Base-by-base conservation (phyloP, 2,797 vertebrate genomes). In the Merluccius polli region DNA sequence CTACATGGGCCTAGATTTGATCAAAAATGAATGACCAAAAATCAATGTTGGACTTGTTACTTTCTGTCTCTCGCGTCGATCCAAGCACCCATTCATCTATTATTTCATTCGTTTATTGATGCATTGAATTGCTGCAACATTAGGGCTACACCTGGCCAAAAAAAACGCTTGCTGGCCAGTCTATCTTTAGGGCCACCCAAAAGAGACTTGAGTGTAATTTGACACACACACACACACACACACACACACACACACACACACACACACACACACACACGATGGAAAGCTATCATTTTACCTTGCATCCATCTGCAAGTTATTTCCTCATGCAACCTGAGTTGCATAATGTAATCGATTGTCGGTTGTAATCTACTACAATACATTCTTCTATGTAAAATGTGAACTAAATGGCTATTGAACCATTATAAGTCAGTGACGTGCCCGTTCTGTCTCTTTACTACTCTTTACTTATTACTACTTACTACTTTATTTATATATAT, bases 121-220 rank as follows among this genome's bases (percentile, higher is more conserved):
- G 30, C 69, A 13, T 65, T 29, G 5, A 2, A 77, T 10, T 63
- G 35, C 75, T 82, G 84, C 75, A 76, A 80, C 52, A n/a, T 12
- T 7, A 1, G 36, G 5, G 32, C 70, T 78, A 71, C 75, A 82
- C 79, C 77, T 35, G 73, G 70, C 79, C 29, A 52, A 77, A 74
- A 73, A 70, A 73, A 52, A n/a, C 74, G 76, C 67, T 69, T 75
- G 84, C 71, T 72, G 77, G 74, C 70, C 81, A 81, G 87, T 91
- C 21, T 52, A 89, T 91, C 84, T 91, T 91, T 89, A 90, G 87
- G 82, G 83, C 78, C 75, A 80, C 78, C 79, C 80, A 41, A 74
- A 82, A 85, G 83, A 84, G 79, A 85, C 85, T 78, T 83, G 44
- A 74, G 76, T 84, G 89, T 89, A 91, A 90, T 82, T 75, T 73